These are phyloP conservation scores for Microcebus tavaratra DNA, from an alignment of 2,113 vertebrate genomes.

Conservation along the genomic window DNA sequence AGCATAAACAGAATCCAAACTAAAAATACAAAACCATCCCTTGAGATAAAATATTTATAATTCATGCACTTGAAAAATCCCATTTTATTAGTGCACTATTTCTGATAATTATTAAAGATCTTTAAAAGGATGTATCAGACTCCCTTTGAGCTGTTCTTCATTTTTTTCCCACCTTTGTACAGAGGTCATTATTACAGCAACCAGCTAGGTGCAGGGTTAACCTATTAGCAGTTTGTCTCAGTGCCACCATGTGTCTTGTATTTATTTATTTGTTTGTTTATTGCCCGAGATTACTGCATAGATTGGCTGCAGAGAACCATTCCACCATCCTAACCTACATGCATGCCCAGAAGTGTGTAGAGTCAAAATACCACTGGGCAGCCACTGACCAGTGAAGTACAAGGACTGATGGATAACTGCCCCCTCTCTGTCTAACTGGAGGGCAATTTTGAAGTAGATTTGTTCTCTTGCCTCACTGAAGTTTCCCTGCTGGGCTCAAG, in stretches of 20 bases:
- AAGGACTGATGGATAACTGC: neutral
- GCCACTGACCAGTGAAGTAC: neutral
- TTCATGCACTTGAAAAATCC: slow-evolving; percentile 55
- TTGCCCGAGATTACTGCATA: too few species aligned
- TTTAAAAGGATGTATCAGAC: neutral
- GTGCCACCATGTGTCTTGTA: neutral
- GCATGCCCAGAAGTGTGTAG: neutral
- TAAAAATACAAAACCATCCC: slow-evolving; percentile 73
- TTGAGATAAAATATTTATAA: slow-evolving; percentile 79
- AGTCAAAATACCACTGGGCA: neutral
- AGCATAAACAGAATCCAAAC: slow-evolving; percentile 76
- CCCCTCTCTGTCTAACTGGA: neutral
- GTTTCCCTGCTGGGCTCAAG: neutral
- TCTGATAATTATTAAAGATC: slow-evolving; percentile 23
- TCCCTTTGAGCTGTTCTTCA: neutral
- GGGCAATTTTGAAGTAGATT: neutral
- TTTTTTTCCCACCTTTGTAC: neutral
- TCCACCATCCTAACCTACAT: neutral
- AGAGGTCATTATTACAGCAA: neutral
- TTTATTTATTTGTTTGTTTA: too few species aligned
- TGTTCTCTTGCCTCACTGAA: neutral
- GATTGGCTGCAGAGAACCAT: neutral
- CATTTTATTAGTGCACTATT: neutral
- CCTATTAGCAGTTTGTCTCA: neutral
- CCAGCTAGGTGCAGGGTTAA: rapidly evolving